These are phyloP conservation scores for Catocala sponsa DNA, from an alignment of 2,888 invertebrate genomes.

Conservation along the genomic window DNA sequence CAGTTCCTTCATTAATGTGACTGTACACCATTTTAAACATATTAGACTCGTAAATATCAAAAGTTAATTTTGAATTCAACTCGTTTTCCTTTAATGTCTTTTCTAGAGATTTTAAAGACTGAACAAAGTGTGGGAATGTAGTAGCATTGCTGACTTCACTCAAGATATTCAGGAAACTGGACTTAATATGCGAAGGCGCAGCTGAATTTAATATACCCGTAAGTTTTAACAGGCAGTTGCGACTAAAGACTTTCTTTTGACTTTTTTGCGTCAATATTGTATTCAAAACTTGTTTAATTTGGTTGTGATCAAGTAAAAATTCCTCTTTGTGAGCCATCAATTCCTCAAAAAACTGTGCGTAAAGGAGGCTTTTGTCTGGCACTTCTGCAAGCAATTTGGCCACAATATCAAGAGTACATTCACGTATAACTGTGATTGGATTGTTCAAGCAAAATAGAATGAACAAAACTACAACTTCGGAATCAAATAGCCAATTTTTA, in stretches of 20 bases:
- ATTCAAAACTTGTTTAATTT: conserved; percentile 89
- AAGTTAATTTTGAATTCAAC: conserved; percentile 61
- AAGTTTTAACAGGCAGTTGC: conserved; percentile 73
- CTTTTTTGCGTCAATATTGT: conserved; percentile 88
- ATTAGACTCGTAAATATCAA: conserved; percentile 84
- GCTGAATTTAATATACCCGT: conserved; percentile 70
- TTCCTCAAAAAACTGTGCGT: conserved; percentile 80
- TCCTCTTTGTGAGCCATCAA: conserved; percentile 86
- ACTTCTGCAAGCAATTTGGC: conserved; percentile 65
- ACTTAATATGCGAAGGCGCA: conserved; percentile 80
- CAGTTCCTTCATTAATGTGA: conserved; percentile 86
- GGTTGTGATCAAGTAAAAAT: conserved; percentile 90
- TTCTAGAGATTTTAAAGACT: conserved; percentile 64
- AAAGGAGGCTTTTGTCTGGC: conserved; percentile 70
- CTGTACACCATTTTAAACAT: conserved; percentile 86
- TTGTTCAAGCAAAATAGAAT: conserved; percentile 88
- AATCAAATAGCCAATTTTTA: conserved; percentile 73
- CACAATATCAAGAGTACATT: conserved; percentile 86
- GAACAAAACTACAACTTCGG: conserved; percentile 83
- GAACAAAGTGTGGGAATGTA: conserved; percentile 75
- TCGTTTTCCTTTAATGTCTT: conserved; percentile 60
- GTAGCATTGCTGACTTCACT: conserved; percentile 77
- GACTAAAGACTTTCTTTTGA: conserved; percentile 76
- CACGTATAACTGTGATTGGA: conserved; percentile 85
- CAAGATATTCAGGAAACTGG: conserved; percentile 81